Evolutionary conservation across 2,797 vertebrate species (phyloP), one percentile per base, ranked within the genome.

Genomic region (Macropus fuliginosus): DNA sequence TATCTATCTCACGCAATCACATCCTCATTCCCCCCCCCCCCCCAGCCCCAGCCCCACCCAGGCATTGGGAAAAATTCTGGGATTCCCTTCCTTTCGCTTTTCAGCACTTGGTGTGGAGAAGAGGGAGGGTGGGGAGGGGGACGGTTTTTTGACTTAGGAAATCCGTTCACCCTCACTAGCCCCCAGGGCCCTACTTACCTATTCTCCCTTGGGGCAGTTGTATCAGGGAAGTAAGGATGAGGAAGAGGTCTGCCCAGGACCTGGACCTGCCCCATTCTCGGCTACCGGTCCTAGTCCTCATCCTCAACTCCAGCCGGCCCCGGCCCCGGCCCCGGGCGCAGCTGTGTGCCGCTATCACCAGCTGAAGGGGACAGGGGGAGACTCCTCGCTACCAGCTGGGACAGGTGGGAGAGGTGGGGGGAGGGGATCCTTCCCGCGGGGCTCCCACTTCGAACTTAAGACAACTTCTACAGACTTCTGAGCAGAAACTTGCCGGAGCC

Each of bases 161-260:
- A 34, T 55, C 55, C 90, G 34, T 57, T 59, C 56, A 21, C 14
- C 55, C 9, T 28, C 31, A n/a, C 74, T 27, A 13, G 24, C 14
- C 74, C 81, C 57, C 90, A 52, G 52, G 52, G 52, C 91, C 56
- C 59, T 0, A 57, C 98, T 97, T 96, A 98, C 97, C 98, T 6
- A 97, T 96, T 90, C 90, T 95, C 46, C 81, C 97, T 91, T 87
- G 2, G 34, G 62, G 90, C 92, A 97, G 91, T 29, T 97, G 93
- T 93, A 93, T 96, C 95, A 98, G 92, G 10, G 81, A 55, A 1
- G 90, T 91, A 87, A 98, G 94, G 6, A 98, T 90, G 96, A 97
- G 91, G 87, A 95, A 95, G 93, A 98, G 93, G 89, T 95, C 59
- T 12, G 95, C 94, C 94, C 54, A 81, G n/a, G 56, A 57, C 40